Conservation (phyloP, 2,888 invertebrate genomes). For the Drosophila recens region DNA sequence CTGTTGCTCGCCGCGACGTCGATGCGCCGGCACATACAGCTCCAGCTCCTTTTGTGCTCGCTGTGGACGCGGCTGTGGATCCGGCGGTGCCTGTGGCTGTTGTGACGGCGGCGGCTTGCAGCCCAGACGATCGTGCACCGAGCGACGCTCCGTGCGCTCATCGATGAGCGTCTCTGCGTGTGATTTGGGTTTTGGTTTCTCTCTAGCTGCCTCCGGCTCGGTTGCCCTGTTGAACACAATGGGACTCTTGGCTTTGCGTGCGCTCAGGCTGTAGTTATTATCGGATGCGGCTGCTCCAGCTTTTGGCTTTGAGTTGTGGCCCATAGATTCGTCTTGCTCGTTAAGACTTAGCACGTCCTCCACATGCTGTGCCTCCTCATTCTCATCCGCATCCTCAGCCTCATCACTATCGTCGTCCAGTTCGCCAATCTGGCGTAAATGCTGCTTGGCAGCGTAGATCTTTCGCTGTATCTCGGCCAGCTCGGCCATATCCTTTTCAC, state of each 20-base stretch:
- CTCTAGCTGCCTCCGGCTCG: conserved; percentile 40
- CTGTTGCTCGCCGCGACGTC: conserved; percentile 77
- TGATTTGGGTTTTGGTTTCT: conserved; percentile 42
- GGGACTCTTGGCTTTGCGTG: conserved; percentile 79
- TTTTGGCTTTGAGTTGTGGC: conserved; percentile 34
- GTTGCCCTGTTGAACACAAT: conserved; percentile 77
- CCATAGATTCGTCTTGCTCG: conserved; percentile 86
- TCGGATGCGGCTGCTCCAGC: not conserved
- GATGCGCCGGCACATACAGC: conserved; percentile 83
- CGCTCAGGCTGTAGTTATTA: conserved; percentile 17
- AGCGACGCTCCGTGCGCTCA: conserved; percentile 73
- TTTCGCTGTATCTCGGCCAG: conserved; percentile 88
- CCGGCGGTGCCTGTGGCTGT: conserved; percentile 26
- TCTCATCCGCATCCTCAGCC: conserved; percentile 34
- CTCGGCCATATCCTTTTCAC: conserved; percentile 86
- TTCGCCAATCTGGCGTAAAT: conserved; percentile 86
- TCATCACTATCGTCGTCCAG: conserved; percentile 74
- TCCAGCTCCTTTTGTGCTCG: conserved; percentile 84
- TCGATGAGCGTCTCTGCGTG: conserved; percentile 21
- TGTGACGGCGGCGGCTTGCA: conserved; percentile 59
- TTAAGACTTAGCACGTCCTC: conserved; percentile 89
- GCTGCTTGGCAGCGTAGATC: conserved; percentile 87
- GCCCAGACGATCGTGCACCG: conserved; percentile 86
- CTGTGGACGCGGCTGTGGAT: conserved; percentile 66
- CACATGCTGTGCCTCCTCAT: conserved; percentile 86